These are phyloP conservation scores for Xestia sexstrigata DNA, from an alignment of 2,888 invertebrate genomes.

Conservation along the genomic window DNA sequence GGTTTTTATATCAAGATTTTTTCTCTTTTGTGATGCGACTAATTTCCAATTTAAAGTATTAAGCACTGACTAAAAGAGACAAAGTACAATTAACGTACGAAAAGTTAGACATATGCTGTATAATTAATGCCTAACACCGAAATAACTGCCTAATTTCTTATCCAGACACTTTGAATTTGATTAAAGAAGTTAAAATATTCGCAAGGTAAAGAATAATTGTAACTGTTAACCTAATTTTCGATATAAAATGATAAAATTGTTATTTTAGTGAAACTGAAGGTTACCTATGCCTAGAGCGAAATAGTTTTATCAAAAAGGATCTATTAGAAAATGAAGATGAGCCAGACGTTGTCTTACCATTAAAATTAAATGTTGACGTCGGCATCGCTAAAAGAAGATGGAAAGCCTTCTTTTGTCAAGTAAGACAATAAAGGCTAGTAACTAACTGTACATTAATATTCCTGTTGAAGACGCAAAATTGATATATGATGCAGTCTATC, in stretches of 20 bases:
- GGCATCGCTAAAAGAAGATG: background rate
- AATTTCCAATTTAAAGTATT: background rate
- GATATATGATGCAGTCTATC: background rate
- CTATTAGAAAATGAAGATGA: background rate
- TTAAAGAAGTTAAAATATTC: conserved; percentile 34
- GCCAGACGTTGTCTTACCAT: background rate
- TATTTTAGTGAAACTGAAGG: background rate
- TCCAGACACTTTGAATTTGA: conserved; percentile 43
- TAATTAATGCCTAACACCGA: conserved; percentile 34
- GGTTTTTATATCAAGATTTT: background rate
- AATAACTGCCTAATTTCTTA: conserved; percentile 38
- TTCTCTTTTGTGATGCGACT: background rate
- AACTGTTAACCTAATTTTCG: background rate
- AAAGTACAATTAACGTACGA: conserved; percentile 40
- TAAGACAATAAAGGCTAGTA: background rate
- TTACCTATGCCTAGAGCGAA: background rate
- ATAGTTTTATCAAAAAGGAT: background rate
- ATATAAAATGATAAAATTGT: background rate
- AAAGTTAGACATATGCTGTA: conserved; percentile 38
- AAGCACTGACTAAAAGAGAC: background rate
- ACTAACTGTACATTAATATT: background rate
- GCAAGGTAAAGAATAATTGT: background rate
- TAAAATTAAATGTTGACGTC: background rate
- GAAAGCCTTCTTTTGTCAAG: too few species aligned
- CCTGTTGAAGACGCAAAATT: too few species aligned